These are phyloP conservation scores for Harpagifer antarcticus DNA, from an alignment of 2,797 vertebrate genomes.

Conservation along the genomic window DNA sequence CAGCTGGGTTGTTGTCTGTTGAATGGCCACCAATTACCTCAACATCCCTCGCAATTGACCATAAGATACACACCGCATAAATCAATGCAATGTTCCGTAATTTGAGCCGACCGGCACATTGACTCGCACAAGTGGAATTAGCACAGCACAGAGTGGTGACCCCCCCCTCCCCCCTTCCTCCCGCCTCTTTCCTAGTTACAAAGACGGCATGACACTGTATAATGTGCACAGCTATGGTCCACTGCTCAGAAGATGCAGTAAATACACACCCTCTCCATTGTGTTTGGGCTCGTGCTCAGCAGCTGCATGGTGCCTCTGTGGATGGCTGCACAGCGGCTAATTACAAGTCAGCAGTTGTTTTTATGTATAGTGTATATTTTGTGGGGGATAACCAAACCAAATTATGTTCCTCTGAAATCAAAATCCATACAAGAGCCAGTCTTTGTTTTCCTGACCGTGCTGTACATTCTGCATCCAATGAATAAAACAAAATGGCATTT, in stretches of 20 bases:
- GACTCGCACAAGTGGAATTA: slow-evolving; percentile 52
- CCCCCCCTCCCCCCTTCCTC: slow-evolving; percentile 4
- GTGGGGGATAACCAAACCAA: slow-evolving; percentile 30
- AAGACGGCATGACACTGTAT: slow-evolving; percentile 62
- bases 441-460: slow-evolving; percentile 23
- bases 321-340: slow-evolving; percentile 53
- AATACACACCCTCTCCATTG: slow-evolving; percentile 55
- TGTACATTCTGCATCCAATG: background rate
- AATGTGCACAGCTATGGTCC: slow-evolving; percentile 66
- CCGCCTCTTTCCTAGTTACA: slow-evolving; percentile 35
- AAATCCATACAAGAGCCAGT: background rate
- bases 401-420: slow-evolving; percentile 33
- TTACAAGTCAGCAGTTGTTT: slow-evolving; percentile 50
- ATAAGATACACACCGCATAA: slow-evolving; percentile 53
- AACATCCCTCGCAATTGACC: slow-evolving; percentile 35
- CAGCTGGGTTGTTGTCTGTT: slow-evolving; percentile 43
- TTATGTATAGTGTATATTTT: slow-evolving; percentile 48
- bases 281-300: slow-evolving; percentile 39
- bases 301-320: slow-evolving; percentile 43
- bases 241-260: slow-evolving; percentile 54
- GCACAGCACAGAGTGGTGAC: slow-evolving; percentile 23
- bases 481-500: slow-evolving; percentile 16
- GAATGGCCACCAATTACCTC: slow-evolving; percentile 58
- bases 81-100: slow-evolving; percentile 51
- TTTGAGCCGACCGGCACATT: slow-evolving; percentile 12